These are phyloP conservation scores for Pelosia muscerda DNA, from an alignment of 2,888 invertebrate genomes.

Conservation along the genomic window DNA sequence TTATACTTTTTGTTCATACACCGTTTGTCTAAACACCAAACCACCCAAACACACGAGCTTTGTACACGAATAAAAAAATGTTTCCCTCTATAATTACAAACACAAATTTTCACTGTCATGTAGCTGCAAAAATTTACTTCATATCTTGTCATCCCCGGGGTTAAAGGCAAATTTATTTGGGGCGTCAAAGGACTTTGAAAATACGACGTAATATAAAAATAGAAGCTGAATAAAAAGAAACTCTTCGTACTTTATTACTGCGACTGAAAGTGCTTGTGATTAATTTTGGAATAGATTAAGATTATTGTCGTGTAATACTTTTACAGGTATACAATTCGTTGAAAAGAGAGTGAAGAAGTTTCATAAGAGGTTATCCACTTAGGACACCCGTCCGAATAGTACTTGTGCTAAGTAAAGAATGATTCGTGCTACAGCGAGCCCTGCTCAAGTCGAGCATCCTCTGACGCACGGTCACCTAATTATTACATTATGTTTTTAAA, in stretches of 20 bases:
- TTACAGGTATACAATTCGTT: too few relatives aligned
- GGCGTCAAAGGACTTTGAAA: constrained; percentile 32
- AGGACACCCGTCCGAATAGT: too few relatives aligned
- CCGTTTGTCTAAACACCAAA: neutral
- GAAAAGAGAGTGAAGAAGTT: too few relatives aligned
- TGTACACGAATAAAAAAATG: neutral
- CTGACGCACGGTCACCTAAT: too few relatives aligned
- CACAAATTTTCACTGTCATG: constrained; percentile 16
- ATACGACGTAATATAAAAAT: constrained; percentile 28
- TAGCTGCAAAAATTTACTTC: constrained; percentile 15
- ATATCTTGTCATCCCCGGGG: constrained; percentile 18
- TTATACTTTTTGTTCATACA: too few relatives aligned
- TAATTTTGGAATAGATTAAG: neutral
- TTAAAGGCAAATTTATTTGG: constrained; percentile 27
- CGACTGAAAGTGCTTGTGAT: constrained; percentile 1
- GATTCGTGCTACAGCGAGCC: too few relatives aligned
- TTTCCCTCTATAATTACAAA: constrained; percentile 10
- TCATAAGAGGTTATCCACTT: too few relatives aligned
- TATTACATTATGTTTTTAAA: too few relatives aligned
- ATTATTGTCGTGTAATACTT: neutral
- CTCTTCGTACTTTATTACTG: neutral
- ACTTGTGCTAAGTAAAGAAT: too few relatives aligned
- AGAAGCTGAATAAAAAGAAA: constrained; percentile 11
- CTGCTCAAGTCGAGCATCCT: too few relatives aligned
- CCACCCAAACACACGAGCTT: neutral